A percentile compares a stretch with the other conserved stretches of the same genome.
Conservation (phyloP, 1,140 invertebrate genomes). For the Leptinotarsa lineolata region DNA sequence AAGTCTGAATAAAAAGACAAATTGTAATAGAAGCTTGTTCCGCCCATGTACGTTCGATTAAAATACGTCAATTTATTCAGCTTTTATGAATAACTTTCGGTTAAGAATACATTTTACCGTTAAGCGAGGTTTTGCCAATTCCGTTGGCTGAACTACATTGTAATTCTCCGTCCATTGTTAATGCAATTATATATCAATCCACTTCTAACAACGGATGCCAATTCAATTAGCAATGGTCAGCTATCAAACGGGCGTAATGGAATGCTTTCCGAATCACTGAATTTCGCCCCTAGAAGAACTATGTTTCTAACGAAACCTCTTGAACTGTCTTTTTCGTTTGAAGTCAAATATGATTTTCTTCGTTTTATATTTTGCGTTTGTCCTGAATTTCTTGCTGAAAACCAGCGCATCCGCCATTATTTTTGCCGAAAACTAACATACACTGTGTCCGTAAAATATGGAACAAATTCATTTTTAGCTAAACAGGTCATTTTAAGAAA, state of each 20-base stretch:
- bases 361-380: too few relatives aligned
- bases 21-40: neutral
- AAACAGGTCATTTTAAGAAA: too few relatives aligned
- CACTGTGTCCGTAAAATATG: too few relatives aligned
- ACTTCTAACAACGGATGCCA: constrained; percentile 36
- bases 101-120: constrained; percentile 21
- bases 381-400: too few relatives aligned
- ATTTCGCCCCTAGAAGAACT: too few relatives aligned
- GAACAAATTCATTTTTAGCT: too few relatives aligned
- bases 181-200: constrained; percentile 50
- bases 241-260: constrained; percentile 47
- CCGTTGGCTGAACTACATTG: constrained; percentile 18
- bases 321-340: too few relatives aligned
- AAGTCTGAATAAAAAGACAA: too few relatives aligned
- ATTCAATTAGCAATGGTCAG: constrained; percentile 46
- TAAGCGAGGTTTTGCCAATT: constrained; percentile 12
- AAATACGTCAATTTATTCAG: constrained; percentile 19
- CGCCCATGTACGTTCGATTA: constrained; percentile 13
- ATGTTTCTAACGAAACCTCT: too few relatives aligned
- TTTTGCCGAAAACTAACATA: too few relatives aligned
- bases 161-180: constrained; percentile 46
- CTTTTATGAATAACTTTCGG: constrained; percentile 21
- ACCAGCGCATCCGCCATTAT: too few relatives aligned
- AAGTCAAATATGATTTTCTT: too few relatives aligned
- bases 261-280: constrained; percentile 25